Percentiles rank a stretch among this genome's conserved stretches.
These are phyloP conservation scores for Tapirus terrestris DNA, from an alignment of 2,113 vertebrate genomes.

Conservation along the genomic window DNA sequence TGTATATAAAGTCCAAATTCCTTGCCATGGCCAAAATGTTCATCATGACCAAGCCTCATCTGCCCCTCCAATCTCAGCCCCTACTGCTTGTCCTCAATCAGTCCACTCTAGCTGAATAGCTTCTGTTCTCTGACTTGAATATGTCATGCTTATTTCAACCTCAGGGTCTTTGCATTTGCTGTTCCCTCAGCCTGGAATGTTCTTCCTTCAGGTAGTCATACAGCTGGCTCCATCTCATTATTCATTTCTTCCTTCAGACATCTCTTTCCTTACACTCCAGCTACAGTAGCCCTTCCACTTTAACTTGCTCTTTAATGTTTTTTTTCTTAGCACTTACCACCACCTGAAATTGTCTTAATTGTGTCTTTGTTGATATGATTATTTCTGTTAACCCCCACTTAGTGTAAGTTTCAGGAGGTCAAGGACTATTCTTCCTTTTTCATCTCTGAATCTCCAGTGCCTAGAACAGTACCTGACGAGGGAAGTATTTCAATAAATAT, in stretches of 20 bases:
- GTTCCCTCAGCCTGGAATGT: background rate
- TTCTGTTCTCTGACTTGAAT: background rate
- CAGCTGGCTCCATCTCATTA: background rate
- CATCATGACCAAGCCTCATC: background rate
- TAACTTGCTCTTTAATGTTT: background rate
- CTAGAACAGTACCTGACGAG: background rate
- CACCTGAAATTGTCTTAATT: background rate
- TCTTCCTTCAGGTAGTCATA: background rate
- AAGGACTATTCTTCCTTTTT: background rate
- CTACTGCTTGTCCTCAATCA: accelerated
- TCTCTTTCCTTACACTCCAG: background rate
- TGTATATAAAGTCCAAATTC: background rate
- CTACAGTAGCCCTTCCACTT: background rate
- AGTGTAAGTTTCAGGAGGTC: background rate
- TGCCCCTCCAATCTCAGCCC: background rate
- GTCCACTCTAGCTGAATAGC: background rate
- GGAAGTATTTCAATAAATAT: background rate
- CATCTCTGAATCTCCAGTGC: background rate
- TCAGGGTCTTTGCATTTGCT: background rate
- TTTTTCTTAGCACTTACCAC: background rate
- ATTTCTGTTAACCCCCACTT: background rate
- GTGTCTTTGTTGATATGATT: background rate
- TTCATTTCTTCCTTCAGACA: background rate
- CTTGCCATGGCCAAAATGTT: background rate
- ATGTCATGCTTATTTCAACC: background rate